Evolutionary conservation across 2,797 vertebrate genomes (phyloP).

Genomic region (Acanthurus lineatus): DNA sequence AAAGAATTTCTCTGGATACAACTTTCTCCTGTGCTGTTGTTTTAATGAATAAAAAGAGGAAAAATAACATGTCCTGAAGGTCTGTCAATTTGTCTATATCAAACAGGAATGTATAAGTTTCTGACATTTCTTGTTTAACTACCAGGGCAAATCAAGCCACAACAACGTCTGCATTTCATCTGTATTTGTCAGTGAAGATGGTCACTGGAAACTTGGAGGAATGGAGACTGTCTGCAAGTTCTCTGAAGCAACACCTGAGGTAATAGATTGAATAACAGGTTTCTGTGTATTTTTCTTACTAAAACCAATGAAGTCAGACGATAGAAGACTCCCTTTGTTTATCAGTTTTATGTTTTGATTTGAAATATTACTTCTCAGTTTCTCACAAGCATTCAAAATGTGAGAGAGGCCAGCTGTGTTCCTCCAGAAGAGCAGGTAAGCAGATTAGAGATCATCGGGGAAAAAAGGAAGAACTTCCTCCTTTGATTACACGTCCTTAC

Average conservation of each 20-base stretch:
- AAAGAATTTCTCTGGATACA: neutral
- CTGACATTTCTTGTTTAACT: constrained; percentile 25
- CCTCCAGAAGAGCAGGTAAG: constrained; percentile 92
- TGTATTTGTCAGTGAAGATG: constrained; percentile 96
- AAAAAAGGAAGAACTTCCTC: neutral
- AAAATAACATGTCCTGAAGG: neutral
- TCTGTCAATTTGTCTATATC: neutral
- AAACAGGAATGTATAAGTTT: neutral
- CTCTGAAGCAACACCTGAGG: constrained; percentile 93
- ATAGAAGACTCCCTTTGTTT: neutral
- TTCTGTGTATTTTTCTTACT: neutral
- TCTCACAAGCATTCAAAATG: constrained; percentile 87
- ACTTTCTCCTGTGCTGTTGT: neutral
- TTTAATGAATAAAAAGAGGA: neutral
- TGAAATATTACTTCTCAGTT: constrained; percentile 84
- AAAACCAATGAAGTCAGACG: neutral
- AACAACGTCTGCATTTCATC: constrained; percentile 96
- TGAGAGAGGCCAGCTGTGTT: constrained; percentile 88
- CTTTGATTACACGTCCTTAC: constrained; percentile 18
- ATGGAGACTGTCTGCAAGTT: constrained; percentile 98
- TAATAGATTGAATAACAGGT: constrained; percentile 51
- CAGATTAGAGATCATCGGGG: neutral
- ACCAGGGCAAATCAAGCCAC: constrained; percentile 94
- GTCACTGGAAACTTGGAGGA: constrained; percentile 97
- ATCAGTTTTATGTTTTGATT: constrained; percentile 20